Evolutionary conservation across 2,113 vertebrate genomes (phyloP).

Genomic region (Pomatorhinus ruficollis): DNA sequence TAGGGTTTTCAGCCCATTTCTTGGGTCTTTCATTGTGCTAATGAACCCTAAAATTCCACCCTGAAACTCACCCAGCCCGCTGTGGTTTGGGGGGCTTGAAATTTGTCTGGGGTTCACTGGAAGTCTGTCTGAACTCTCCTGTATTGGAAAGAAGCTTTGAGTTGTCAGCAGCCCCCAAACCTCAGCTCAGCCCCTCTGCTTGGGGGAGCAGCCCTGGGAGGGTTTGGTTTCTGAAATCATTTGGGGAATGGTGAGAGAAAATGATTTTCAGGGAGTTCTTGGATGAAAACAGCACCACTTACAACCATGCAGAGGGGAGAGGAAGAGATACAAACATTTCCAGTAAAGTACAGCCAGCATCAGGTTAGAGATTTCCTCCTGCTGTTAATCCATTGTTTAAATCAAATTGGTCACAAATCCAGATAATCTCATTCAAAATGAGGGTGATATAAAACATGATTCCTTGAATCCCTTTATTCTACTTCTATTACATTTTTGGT

Average conservation of each 20-base stretch:
- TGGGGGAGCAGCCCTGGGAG: background rate
- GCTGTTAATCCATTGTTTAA: background rate
- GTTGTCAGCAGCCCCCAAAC: background rate
- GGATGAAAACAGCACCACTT: background rate
- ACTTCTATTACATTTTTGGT: background rate
- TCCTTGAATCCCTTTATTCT: background rate
- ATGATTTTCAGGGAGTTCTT: background rate
- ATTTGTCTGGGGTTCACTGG: background rate
- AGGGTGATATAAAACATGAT: background rate
- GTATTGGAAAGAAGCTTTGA: background rate
- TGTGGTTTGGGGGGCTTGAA: background rate
- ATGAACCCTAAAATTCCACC: background rate
- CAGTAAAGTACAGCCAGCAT: background rate
- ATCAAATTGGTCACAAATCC: background rate
- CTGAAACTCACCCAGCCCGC: background rate
- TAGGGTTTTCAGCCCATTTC: background rate
- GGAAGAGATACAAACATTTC: background rate
- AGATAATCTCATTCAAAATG: background rate
- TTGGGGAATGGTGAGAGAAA: background rate
- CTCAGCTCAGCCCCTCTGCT: background rate
- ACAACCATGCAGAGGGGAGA: accelerated
- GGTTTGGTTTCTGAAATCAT: accelerated
- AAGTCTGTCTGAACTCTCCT: background rate
- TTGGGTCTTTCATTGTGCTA: background rate
- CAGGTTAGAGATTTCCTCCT: background rate